Base-by-base conservation (phyloP, 2,888 invertebrate genomes). In the Protophormia terraenovae region DNA sequence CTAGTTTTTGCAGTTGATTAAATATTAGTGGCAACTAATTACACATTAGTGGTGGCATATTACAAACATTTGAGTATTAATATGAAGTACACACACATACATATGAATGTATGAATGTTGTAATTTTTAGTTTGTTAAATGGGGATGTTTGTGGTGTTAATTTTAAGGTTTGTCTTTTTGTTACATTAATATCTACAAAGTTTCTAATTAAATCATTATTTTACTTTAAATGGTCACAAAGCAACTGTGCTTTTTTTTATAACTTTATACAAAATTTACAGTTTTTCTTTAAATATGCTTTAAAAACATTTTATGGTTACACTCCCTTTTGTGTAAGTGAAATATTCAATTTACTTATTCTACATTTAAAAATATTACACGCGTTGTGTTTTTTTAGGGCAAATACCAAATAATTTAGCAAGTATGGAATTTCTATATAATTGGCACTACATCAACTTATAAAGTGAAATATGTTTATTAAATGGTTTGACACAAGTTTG, bases 1-100 rank as follows among this genome's bases (percentile, higher is more conserved):
- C 2, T 79, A 72, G 66, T 47, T 66, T 45, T 55, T 76, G 69
- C 55, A 64, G 53, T 71, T 71, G 45, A 82, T 82, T 82, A 71
- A 55, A 80, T 73, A 62, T 82, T 60, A 76, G 75, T 64, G 69
- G 69, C 45, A 62, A 53, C 67, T 82, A 76, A 76, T 62, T 76
- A 45, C 64, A 71, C 53, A 64, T 76, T 64, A 64, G 76, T 76
- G 82, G 53, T 47, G 66, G 3, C 1, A 6, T 7, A 24, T 27
- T n/a, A 41, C 22, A 32, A 24, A 38, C 7, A 41, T 19, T 27
- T 27, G 19, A 47, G 8, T 0, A 32, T n/a, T n/a, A n/a, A n/a
- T n/a, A 32, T 8, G 16, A 22, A 29, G 35, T 35, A 35, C 1
- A 12, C 19, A 27, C 1, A 50, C 14, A 5, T 12, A 41, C 27